Evolutionary conservation across 2,797 vertebrate genomes (phyloP).

Genomic region (Centroberyx gerrardi): DNA sequence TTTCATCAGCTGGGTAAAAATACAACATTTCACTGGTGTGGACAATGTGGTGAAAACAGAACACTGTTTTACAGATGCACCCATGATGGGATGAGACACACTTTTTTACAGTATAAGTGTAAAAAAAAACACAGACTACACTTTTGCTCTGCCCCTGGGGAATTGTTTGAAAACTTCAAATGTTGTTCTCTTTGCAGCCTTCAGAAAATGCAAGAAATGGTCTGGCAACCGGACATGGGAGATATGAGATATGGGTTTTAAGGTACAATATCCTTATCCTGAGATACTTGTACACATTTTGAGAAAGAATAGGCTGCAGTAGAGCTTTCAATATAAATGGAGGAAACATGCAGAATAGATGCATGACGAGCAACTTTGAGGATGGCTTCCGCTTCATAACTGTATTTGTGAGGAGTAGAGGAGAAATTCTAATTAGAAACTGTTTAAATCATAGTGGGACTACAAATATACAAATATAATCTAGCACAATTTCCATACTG

Average conservation of each 20-base stretch:
- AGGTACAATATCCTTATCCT: neutral
- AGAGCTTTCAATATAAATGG: neutral
- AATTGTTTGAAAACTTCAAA: neutral
- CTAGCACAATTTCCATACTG: constrained; percentile 15
- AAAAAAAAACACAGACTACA: neutral
- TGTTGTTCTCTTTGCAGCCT: neutral
- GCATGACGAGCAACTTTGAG: too few species aligned
- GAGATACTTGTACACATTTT: neutral
- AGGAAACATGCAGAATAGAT: neutral
- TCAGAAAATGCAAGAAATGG: neutral
- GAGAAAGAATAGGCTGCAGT: neutral
- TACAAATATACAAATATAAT: constrained; percentile 18
- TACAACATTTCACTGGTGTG: constrained; percentile 9
- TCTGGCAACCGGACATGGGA: neutral
- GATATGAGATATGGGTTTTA: neutral
- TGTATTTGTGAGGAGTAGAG: neutral
- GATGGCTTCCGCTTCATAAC: neutral
- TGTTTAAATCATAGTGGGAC: constrained; percentile 24
- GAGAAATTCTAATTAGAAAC: neutral
- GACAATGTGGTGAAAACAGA: constrained; percentile 8
- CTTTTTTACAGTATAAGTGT: neutral
- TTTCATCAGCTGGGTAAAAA: constrained; percentile 25
- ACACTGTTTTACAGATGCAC: constrained; percentile 1
- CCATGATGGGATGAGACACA: too few species aligned
- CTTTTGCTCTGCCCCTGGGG: neutral